Base-by-base conservation (phyloP, 2,797 vertebrate species). In the Cygnus olor region DNA sequence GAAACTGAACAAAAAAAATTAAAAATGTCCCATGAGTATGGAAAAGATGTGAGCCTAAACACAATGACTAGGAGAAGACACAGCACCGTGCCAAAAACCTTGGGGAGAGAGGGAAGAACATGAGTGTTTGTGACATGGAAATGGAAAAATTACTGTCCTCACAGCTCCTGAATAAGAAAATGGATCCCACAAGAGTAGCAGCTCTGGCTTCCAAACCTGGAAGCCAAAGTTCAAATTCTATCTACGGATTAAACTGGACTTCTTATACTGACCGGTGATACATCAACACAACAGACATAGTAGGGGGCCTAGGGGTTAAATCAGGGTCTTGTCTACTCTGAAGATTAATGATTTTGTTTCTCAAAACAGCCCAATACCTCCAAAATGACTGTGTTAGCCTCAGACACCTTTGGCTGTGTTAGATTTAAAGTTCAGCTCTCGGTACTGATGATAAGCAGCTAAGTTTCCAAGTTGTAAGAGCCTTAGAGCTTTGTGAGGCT, bases 21-120 rank as follows among this genome's bases (percentile, higher is more conserved):
- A 25, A 40, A 79, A 49, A 58, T 80, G 51, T n/a, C 89, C 56
- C 74, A 36, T 7, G 42, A 76, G 71, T 38, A 63, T 30, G 72
- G 47, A 61, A 42, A 85, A 94, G 27, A 73, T 82, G 70, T 18
- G 22, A 94, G 76, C 27, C 71, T 57, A 54, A 65, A 49, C 64
- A 78, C 44, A 90, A 6, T 63, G 58, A 85, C 51, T 82, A 61
- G 54, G 72, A 92, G 91, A 17, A 91, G 92, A 95, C 85, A 87
- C 60, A 87, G 58, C 22, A 32, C 19, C 21, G 9, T 47, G 74
- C 78, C 89, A 90, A 65, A 94, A 89, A 40, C 66, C 16, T 34
- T 47, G 8, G 32, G 25, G 25, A 51, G 27, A 53, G 17, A 38
- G 38, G 77, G 25, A 63, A 36, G 3, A 89, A 24, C 30, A 51